These are phyloP conservation scores for Smutsia temminckii DNA, from an alignment of 2,797 vertebrate genomes.

Conservation along the genomic window DNA sequence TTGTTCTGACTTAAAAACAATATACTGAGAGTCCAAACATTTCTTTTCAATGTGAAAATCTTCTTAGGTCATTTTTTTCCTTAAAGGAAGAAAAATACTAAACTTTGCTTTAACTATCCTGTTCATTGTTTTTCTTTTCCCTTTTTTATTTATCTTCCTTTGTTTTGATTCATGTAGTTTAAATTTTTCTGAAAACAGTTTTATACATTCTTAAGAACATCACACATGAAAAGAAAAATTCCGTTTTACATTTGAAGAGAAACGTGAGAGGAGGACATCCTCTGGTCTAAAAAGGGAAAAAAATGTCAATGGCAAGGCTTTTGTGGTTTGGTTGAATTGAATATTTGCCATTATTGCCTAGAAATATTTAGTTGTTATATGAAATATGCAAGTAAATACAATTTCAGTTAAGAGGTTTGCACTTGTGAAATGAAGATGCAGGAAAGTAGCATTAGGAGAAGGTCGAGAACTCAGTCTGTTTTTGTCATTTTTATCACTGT, in stretches of 20 bases:
- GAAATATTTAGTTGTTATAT: background rate
- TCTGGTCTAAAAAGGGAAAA: background rate
- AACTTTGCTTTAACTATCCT: slow-evolving; percentile 56
- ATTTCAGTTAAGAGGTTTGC: background rate
- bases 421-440: background rate
- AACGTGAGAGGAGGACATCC: background rate
- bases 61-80: slow-evolving; percentile 6
- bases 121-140: slow-evolving; percentile 62
- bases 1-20: slow-evolving; percentile 76
- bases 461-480: background rate
- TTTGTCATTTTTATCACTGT: background rate
- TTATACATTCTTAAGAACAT: background rate
- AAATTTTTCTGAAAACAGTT: background rate
- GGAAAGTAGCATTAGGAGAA: background rate
- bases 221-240: background rate
- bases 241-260: slow-evolving; percentile 24
- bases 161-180: slow-evolving; percentile 50
- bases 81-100: slow-evolving; percentile 63
- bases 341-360: background rate
- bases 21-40: slow-evolving; percentile 50
- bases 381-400: background rate
- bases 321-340: background rate
- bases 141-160: slow-evolving; percentile 57
- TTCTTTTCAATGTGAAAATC: slow-evolving; percentile 63
- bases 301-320: background rate